Percentiles rank a stretch among this genome's conserved stretches.
These are phyloP conservation scores for Meta bourneti DNA, from an alignment of 2,888 invertebrate species.

Conservation along the genomic window DNA sequence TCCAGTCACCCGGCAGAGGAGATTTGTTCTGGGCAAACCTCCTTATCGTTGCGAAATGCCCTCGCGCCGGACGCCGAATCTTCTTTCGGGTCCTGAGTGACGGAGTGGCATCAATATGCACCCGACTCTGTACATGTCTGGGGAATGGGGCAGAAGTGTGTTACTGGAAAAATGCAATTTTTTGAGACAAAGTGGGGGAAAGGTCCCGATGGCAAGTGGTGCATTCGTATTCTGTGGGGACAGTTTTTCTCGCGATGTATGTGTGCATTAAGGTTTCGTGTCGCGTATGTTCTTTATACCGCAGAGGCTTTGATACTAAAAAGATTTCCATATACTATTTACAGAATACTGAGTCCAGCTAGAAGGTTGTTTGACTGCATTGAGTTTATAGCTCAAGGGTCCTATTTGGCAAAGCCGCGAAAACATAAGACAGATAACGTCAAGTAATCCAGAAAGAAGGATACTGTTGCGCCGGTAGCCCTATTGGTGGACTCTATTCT, in stretches of 20 bases:
- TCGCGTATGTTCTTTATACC: neutral
- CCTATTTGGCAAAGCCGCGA: too few relatives aligned
- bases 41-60: neutral
- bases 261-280: neutral
- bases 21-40: neutral
- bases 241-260: neutral
- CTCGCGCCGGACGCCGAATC: neutral
- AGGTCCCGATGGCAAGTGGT: neutral
- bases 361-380: too few relatives aligned
- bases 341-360: too few relatives aligned
- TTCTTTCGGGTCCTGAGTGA: neutral
- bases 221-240: neutral
- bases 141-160: neutral
- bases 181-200: neutral
- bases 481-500: too few relatives aligned
- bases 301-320: too few relatives aligned
- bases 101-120: slow-evolving; percentile 11
- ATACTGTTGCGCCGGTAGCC: too few relatives aligned
- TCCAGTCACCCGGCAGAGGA: neutral
- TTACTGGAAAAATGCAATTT: neutral
- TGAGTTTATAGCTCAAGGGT: too few relatives aligned
- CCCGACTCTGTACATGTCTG: neutral
- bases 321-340: too few relatives aligned
- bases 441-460: too few relatives aligned
- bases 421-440: too few relatives aligned